Evolutionary conservation across 1,140 invertebrate genomes (phyloP).

Genomic region (Brachionus rubens): DNA sequence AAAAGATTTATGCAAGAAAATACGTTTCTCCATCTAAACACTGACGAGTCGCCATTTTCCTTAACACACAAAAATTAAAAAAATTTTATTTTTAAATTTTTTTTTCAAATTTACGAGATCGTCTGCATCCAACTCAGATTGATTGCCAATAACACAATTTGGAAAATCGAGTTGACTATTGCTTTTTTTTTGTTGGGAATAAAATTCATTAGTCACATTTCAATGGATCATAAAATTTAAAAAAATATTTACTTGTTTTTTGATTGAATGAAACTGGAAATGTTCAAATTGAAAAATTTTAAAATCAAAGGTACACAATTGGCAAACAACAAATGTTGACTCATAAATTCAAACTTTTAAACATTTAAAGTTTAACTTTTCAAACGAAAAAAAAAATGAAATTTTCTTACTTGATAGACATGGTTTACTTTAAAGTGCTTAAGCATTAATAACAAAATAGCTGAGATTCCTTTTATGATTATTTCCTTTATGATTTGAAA

Average conservation of each 20-base stretch:
- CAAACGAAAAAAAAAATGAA: conserved; percentile 10
- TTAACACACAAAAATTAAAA: conserved; percentile 48
- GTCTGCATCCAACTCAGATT: conserved; percentile 86
- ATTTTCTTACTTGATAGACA: conserved; percentile 69
- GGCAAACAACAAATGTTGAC: conserved; percentile 96
- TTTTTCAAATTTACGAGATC: too few species aligned
- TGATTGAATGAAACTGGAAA: conserved; percentile 86
- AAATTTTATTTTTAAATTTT: conserved; percentile 51
- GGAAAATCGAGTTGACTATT: conserved; percentile 93
- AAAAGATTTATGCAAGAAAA: conserved; percentile 97
- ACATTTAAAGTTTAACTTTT: not conserved
- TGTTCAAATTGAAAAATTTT: conserved; percentile 99
- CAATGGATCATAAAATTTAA: not conserved
- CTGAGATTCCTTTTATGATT: conserved; percentile 94
- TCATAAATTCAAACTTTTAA: conserved; percentile 91
- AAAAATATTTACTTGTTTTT: conserved; percentile 70
- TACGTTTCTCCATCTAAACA: conserved; percentile 93
- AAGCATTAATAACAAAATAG: conserved; percentile 81
- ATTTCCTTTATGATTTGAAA: conserved; percentile 78
- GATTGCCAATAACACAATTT: conserved; percentile 89
- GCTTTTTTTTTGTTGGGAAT: conserved; percentile 59
- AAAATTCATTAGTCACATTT: not conserved
- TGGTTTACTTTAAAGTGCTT: conserved; percentile 99
- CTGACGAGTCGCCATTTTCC: conserved; percentile 79
- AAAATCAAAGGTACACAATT: conserved; percentile 97